phyloP scores from a whole-genome alignment of 2,113 vertebrate species.

The Cryptomyrus ogoouensis region DNA sequence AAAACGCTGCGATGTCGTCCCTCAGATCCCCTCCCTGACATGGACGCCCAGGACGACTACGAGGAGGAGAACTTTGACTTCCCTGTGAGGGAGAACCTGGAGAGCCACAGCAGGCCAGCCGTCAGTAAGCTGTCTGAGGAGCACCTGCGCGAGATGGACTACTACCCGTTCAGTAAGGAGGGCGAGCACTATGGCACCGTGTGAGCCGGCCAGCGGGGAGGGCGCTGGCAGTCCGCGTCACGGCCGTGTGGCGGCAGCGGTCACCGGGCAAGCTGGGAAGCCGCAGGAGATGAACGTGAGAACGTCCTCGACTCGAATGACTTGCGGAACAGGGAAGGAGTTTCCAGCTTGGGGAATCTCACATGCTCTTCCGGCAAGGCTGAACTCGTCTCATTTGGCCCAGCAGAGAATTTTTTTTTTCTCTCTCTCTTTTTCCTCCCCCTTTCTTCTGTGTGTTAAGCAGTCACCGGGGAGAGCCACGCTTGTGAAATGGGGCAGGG shows the following conservation, averaged over 20 bases:
- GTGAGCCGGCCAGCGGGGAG: constrained; percentile 35
- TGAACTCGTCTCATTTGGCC: background rate
- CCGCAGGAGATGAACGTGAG: constrained; percentile 10
- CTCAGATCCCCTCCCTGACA: constrained; percentile 74
- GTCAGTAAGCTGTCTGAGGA: constrained; percentile 75
- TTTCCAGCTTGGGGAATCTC: background rate
- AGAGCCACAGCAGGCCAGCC: constrained; percentile 65
- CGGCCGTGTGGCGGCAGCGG: background rate
- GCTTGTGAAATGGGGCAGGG: background rate
- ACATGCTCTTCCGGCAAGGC: background rate
- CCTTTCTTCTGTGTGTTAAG: background rate
- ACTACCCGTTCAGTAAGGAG: constrained; percentile 78
- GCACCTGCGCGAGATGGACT: constrained; percentile 92
- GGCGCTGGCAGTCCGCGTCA: background rate
- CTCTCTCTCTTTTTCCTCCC: background rate
- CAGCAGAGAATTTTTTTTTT: background rate
- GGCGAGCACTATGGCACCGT: constrained; percentile 58
- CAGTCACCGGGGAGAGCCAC: background rate
- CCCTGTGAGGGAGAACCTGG: constrained; percentile 58
- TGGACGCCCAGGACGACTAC: constrained; percentile 78
- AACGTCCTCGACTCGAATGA: background rate
- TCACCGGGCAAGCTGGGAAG: background rate
- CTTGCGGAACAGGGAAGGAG: background rate
- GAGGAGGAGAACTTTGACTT: constrained; percentile 82
- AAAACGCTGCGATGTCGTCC: constrained; percentile 15